Percentiles rank a stretch among this genome's conserved stretches.
phyloP scores from a whole-genome alignment of 2,888 invertebrate species.

The Caenorhabditis sp. region DNA sequence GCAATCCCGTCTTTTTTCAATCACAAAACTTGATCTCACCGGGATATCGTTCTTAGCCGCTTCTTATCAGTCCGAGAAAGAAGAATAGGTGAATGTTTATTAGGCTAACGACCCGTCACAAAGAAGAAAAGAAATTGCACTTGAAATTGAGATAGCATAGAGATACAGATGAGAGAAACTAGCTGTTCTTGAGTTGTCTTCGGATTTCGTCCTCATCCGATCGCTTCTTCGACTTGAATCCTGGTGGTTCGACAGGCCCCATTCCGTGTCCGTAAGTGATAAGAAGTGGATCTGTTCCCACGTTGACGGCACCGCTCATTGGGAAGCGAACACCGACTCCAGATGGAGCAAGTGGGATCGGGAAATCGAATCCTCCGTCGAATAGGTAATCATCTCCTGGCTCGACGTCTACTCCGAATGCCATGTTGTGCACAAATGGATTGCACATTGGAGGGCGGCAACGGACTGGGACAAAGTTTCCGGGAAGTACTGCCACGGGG shows the following conservation, averaged over 20 bases:
- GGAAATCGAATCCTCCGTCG: constrained; percentile 74
- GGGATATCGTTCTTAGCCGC: constrained; percentile 6
- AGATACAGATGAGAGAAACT: not conserved
- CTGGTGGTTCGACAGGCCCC: constrained; percentile 71
- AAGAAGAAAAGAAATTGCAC: constrained; percentile 25
- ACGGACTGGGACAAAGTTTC: constrained; percentile 72
- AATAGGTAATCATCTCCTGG: constrained; percentile 73
- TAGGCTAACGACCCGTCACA: constrained; percentile 18
- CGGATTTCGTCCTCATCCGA: constrained; percentile 44
- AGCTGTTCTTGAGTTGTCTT: constrained; percentile 29
- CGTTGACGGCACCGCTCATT: constrained; percentile 71
- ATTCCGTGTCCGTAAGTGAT: constrained; percentile 75
- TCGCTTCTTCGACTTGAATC: constrained; percentile 48
- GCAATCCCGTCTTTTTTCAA: constrained; percentile 17
- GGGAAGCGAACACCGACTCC: constrained; percentile 76
- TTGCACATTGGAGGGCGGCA: constrained; percentile 77
- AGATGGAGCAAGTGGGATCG: constrained; percentile 69
- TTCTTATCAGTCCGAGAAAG: constrained; percentile 14
- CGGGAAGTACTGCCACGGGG: constrained; percentile 74
- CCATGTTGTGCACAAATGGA: constrained; percentile 74
- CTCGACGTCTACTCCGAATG: constrained; percentile 73
- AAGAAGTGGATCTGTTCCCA: constrained; percentile 73
- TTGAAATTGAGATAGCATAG: not conserved
- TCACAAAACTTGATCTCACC: constrained; percentile 45
- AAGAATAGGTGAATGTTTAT: constrained; percentile 27